phyloP scores from a whole-genome alignment of 2,888 invertebrate species.

The Plagodis dolabraria region DNA sequence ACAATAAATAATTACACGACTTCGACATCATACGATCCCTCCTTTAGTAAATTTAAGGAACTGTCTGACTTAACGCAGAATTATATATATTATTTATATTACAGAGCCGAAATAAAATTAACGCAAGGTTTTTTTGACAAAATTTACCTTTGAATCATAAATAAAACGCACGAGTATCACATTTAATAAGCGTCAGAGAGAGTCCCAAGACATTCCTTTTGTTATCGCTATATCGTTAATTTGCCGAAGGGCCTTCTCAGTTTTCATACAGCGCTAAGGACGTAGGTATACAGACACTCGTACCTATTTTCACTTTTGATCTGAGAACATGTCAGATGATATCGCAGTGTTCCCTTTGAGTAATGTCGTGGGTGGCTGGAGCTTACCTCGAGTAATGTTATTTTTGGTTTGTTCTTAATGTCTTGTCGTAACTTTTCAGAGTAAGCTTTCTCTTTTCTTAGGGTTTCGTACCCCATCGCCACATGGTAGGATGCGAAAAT shows the following conservation, averaged over 20 bases:
- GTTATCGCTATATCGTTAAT: slow-evolving; percentile 23
- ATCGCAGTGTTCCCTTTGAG: slow-evolving; percentile 31
- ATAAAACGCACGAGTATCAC: neutral
- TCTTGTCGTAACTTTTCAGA: neutral
- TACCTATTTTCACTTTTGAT: slow-evolving; percentile 19
- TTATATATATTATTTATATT: too few species aligned
- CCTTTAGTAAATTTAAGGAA: too few species aligned
- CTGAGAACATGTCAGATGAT: slow-evolving; percentile 27
- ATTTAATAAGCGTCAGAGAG: slow-evolving; percentile 6
- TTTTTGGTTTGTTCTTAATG: slow-evolving; percentile 8
- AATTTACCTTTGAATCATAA: neutral
- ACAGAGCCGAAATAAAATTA: too few species aligned
- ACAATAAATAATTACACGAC: too few species aligned
- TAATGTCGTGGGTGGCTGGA: slow-evolving; percentile 15
- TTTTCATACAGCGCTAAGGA: slow-evolving; percentile 23
- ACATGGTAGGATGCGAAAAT: too few species aligned
- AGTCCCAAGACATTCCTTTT: slow-evolving; percentile 24
- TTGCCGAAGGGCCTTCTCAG: slow-evolving; percentile 21
- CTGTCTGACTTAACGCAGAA: too few species aligned
- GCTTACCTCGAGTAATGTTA: slow-evolving; percentile 12
- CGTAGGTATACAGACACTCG: slow-evolving; percentile 9
- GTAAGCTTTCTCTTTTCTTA: neutral
- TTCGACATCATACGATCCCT: too few species aligned
- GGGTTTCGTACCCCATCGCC: too few species aligned
- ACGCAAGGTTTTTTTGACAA: too few species aligned